Evolutionary conservation across 2,888 invertebrate genomes (phyloP), one percentile per base, ranked within the genome.

Genomic region (Hydroisotoma schaefferi): DNA sequence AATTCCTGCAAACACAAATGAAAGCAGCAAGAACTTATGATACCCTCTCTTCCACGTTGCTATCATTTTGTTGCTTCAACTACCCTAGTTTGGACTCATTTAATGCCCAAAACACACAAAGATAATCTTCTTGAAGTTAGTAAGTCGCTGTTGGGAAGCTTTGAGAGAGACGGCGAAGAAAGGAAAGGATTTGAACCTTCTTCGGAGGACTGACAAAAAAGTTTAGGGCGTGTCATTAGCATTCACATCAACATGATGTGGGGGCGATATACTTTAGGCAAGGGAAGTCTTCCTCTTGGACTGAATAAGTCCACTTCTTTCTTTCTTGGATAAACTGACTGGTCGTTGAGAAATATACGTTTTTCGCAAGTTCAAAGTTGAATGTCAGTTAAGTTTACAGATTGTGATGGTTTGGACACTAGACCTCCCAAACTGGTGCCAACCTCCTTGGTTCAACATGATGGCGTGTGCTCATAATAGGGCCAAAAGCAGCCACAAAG

Each of bases 401-500:
- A 40, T 54, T 40, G 6, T 43, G 55, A 51, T 44, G 43, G 52
- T 54, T 29, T 51, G 53, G 38, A 57, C 55, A 57, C 33, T 8
- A 40, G 68, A 68, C 68, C 68, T 65, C 68, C 68, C 68, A 68
- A 54, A 49, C 59, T 33, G 48, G 51, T 37, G 26, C 63, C 67
- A 61, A 55, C 65, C 65, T 63, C 57, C 63, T 38, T 33, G 43
- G 44, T 47, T 59, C 56, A 59, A 59, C 54, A 55, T 63, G 59
- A 61, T 68, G 65, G 65, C 65, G 63, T 65, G 68, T 65, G 65
- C 63, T 63, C 59, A 53, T n/a, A n/a, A n/a, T n/a, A n/a, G n/a
- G n/a, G n/a, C n/a, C n/a, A n/a, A n/a, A n/a, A n/a, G n/a, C n/a
- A n/a, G n/a, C n/a, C n/a, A n/a, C n/a, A 53, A 57, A 49, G 29